A percentile compares a stretch with the other conserved stretches of the same genome.
These are phyloP conservation scores for Stigmatopora nigra DNA, from an alignment of 2,113 vertebrate genomes.

Conservation along the genomic window DNA sequence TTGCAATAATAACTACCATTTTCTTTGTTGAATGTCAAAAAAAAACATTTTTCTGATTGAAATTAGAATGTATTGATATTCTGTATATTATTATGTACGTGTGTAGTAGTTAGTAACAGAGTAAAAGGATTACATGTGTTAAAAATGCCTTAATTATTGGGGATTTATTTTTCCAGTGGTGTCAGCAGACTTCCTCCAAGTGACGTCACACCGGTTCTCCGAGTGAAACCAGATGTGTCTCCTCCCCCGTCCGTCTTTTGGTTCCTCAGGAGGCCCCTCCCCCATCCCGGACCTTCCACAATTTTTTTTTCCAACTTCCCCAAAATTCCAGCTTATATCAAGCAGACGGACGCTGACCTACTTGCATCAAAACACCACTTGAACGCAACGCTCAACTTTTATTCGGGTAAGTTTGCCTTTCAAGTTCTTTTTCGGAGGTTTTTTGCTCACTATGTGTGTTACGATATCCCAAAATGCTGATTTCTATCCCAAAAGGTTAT, in stretches of 20 bases:
- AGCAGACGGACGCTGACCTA: conserved; percentile 25
- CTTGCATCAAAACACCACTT: conserved; percentile 16
- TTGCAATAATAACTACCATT: too few species aligned
- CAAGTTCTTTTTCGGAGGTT: background rate
- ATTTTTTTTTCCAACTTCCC: conserved; percentile 55
- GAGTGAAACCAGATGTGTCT: conserved; percentile 59
- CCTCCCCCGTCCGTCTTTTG: background rate
- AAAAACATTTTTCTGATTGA: too few species aligned
- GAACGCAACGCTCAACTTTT: conserved; percentile 5
- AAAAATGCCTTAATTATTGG: too few species aligned
- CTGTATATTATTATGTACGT: too few species aligned
- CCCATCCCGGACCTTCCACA: conserved; percentile 28
- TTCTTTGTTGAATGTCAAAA: too few species aligned
- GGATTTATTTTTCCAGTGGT: background rate
- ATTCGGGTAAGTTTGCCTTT: conserved; percentile 24
- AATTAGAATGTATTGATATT: too few species aligned
- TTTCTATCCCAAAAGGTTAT: background rate
- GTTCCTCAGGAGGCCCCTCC: conserved; percentile 26
- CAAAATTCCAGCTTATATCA: conserved; percentile 53
- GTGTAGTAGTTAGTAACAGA: too few species aligned
- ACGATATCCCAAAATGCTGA: background rate
- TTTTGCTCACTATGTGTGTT: background rate
- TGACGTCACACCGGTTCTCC: conserved; percentile 50
- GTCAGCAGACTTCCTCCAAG: conserved; percentile 28
- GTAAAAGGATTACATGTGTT: too few species aligned